Evolutionary conservation across 2,888 invertebrate species (phyloP).

Genomic region (Rhagonycha lutea): DNA sequence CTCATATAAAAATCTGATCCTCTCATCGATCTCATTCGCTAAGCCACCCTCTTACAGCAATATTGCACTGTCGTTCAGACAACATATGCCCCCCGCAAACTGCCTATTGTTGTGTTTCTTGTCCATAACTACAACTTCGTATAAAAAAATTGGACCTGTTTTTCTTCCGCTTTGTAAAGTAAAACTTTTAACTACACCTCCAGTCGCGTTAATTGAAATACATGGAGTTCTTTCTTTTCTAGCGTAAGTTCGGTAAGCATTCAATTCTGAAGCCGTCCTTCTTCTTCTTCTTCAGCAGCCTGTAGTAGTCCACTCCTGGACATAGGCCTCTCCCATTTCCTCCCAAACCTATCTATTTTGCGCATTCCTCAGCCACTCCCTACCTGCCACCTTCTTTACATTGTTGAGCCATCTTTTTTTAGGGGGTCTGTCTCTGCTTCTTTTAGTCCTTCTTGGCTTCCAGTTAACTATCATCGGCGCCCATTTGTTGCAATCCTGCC

Average conservation of each 20-base stretch:
- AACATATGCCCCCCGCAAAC: background rate
- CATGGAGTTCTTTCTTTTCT: background rate
- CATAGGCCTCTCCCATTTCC: too few species aligned
- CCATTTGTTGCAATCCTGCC: too few species aligned
- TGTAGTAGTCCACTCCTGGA: too few species aligned
- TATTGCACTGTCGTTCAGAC: background rate
- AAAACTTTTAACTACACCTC: background rate
- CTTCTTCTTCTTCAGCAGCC: too few species aligned
- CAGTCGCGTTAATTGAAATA: conserved; percentile 1
- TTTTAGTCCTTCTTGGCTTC: too few species aligned
- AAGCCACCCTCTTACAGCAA: background rate
- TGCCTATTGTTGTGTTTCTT: background rate
- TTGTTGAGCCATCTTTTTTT: too few species aligned
- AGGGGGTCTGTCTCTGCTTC: too few species aligned
- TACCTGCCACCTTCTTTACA: too few species aligned
- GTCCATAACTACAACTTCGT: conserved; percentile 5
- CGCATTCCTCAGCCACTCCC: too few species aligned
- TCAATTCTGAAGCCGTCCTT: background rate
- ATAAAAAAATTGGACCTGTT: conserved; percentile 3
- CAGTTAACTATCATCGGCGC: too few species aligned
- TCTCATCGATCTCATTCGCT: background rate
- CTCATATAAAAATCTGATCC: conserved; percentile 1
- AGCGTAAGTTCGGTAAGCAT: background rate
- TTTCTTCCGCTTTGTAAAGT: background rate
- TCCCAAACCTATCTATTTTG: too few species aligned